These are phyloP conservation scores for Forpus xanthops DNA, from an alignment of 2,797 vertebrate genomes.

Conservation along the genomic window DNA sequence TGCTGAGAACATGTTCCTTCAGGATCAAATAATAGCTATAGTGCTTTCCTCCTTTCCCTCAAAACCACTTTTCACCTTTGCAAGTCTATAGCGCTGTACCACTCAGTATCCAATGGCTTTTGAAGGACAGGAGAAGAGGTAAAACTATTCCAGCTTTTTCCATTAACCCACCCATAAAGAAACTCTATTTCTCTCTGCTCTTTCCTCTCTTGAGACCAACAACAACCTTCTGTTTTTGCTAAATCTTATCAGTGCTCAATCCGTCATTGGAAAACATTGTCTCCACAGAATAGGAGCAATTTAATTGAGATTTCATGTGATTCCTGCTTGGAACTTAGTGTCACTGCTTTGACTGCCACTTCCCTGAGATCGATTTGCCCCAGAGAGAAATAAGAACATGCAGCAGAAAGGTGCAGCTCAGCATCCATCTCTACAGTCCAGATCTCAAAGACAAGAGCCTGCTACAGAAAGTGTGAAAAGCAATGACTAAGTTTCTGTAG, in stretches of 20 bases:
- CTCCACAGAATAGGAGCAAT: not conserved
- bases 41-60: not conserved
- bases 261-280: not conserved
- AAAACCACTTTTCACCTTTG: not conserved
- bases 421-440: not conserved
- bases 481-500: not conserved
- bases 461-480: not conserved
- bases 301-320: not conserved
- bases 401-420: not conserved
- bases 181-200: not conserved
- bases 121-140: not conserved
- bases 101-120: not conserved
- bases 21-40: not conserved
- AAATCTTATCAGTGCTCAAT: not conserved
- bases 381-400: not conserved
- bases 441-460: not conserved
- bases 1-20: not conserved
- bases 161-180: not conserved
- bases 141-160: not conserved
- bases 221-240: not conserved
- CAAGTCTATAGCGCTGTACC: not conserved
- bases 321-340: not conserved
- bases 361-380: not conserved
- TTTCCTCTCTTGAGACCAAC: not conserved
- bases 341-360: not conserved